Base-by-base conservation (phyloP, 1,140 invertebrate species). In the Atta cephalotes region DNA sequence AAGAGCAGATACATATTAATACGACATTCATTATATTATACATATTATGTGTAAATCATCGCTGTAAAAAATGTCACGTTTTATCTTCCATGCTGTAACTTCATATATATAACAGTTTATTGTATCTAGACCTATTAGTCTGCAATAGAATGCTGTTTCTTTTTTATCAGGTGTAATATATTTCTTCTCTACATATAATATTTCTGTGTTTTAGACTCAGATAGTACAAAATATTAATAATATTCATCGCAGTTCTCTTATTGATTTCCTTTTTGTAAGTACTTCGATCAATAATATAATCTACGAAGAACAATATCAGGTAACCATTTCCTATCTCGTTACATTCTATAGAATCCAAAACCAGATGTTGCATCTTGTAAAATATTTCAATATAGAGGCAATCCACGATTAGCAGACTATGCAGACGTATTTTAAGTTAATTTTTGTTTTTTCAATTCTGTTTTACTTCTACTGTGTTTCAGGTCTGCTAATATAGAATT, bases 31-130 rank as follows among this genome's bases (percentile, higher is more conserved):
- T 28, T 49, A 60, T 72, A 74, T 84, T 74, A 74, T 28, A 58
- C 35, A 84, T 28, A 18, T 56, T 76, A 45, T 82, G 68, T 82
- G 68, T 82, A 82, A 72, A 84, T 62, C 70, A 66, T 85, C 14
- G 78, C n/a, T 53, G 31, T 68, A 85, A 85, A 79, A 79, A 79
- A 78, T 79, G 76, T 85, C 74, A 78, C 49, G 31, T 85, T 68
- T 78, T 35, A 65, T 53, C 6, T 66, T 66, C 39, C 74, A 78
- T 35, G 49, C 62, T 79, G 31, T 79, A 58, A 85, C 60, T 78
- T 77, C 7, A 51, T 85, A 31, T 60, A 70, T 80, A 3, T 63
- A 84, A 84, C 80, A 74, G 53, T 82, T 80, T 80, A 51, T 82
- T 49, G 80, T 85, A 85, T 16, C 60, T 65, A 79, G 4, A 62